A percentile compares a stretch with the other conserved stretches of the same genome.
Evolutionary conservation across 2,797 vertebrate species (phyloP).

Genomic region (Phrynocephalus forsythii): DNA sequence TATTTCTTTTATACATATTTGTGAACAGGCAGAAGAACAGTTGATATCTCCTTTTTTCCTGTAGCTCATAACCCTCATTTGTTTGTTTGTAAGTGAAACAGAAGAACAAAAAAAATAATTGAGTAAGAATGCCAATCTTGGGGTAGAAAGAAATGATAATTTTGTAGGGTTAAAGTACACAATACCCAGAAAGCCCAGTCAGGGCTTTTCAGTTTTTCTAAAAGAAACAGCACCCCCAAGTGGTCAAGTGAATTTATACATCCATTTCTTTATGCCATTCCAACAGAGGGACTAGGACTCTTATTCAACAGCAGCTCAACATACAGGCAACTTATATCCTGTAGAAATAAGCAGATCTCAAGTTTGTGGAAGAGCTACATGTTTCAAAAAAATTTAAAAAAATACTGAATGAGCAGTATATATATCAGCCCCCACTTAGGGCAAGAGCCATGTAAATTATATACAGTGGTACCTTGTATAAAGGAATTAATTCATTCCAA

Average conservation of each 20-base stretch:
- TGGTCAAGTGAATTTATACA: accelerated
- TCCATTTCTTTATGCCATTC: background rate
- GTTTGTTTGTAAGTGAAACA: background rate
- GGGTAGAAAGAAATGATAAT: background rate
- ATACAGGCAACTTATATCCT: background rate
- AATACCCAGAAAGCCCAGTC: background rate
- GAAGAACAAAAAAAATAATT: slow-evolving; percentile 14
- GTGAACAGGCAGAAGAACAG: background rate
- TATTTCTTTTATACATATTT: background rate
- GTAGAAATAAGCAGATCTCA: background rate
- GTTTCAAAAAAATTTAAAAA: background rate
- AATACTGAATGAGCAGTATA: too few species aligned
- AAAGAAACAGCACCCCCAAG: slow-evolving; percentile 49
- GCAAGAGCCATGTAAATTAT: background rate
- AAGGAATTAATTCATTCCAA: too few species aligned
- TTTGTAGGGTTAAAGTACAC: background rate
- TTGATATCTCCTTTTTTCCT: background rate
- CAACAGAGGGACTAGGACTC: too few species aligned
- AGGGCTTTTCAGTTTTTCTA: background rate
- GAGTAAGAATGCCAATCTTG: background rate
- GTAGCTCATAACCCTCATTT: background rate
- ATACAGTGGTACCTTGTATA: too few species aligned
- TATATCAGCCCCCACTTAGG: background rate
- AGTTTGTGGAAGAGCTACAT: background rate
- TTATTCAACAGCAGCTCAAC: too few species aligned